Conservation (phyloP, 2,888 invertebrate genomes). For the Acanthosepion lycidas region DNA sequence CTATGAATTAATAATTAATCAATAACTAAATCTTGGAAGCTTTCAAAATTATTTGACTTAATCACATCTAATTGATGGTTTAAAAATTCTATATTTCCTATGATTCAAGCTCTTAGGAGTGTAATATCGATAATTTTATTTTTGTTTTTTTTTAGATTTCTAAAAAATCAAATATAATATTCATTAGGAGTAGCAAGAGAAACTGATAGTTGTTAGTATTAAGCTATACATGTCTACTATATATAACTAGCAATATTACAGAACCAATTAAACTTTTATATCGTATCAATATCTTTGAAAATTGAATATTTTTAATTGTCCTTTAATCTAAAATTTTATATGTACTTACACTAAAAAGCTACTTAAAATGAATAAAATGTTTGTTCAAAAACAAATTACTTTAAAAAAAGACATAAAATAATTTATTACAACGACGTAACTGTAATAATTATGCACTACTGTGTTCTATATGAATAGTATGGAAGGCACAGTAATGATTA, state of each 20-base stretch:
- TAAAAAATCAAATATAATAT: no score
- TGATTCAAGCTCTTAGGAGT: no score
- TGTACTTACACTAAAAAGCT: no score
- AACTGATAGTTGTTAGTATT: no score
- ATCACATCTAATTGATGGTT: no score
- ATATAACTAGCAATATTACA: not conserved
- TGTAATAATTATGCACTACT: not conserved
- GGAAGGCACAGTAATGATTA: slow-evolving; percentile 20
- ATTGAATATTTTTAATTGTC: not conserved
- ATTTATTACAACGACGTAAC: not conserved
- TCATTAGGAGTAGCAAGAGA: no score
- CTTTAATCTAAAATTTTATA: not conserved
- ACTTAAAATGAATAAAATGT: no score
- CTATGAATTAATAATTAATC: not conserved
- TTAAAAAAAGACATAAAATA: not conserved
- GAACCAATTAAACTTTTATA: not conserved
- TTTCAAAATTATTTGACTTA: not conserved
- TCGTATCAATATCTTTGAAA: not conserved
- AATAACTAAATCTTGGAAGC: not conserved
- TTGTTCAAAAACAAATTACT: no score
- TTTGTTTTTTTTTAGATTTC: no score
- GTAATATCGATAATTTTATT: no score
- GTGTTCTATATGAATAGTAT: not conserved
- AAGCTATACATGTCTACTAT: not conserved
- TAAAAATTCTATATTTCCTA: no score